phyloP scores from a whole-genome alignment of 2,888 invertebrate species.

The Ennomos quercinarius region DNA sequence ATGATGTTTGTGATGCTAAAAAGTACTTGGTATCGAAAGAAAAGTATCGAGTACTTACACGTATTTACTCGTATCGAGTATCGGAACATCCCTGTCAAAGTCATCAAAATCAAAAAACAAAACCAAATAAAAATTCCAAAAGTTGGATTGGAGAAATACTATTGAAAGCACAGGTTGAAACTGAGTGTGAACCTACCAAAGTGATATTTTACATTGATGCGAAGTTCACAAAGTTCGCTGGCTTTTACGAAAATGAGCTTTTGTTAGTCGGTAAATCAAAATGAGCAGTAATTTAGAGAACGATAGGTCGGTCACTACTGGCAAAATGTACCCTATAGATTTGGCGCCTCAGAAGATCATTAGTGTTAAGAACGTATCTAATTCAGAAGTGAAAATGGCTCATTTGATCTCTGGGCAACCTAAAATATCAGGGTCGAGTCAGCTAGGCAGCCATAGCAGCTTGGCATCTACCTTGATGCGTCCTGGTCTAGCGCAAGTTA shows the following conservation, averaged over 20 bases:
- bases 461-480: conserved; percentile 73
- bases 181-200: background rate
- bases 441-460: conserved; percentile 72
- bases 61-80: no score
- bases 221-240: conserved; percentile 7
- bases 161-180: no score
- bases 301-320: conserved; percentile 83
- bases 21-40: no score
- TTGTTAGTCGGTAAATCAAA: conserved; percentile 42
- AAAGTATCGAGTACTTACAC: no score
- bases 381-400: conserved; percentile 79
- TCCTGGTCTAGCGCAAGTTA: conserved; percentile 74
- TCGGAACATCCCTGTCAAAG: no score
- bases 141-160: conserved; percentile 2
- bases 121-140: no score
- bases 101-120: no score
- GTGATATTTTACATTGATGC: conserved; percentile 6
- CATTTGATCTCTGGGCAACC: conserved; percentile 74
- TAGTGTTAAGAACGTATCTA: conserved; percentile 78
- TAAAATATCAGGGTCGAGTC: conserved; percentile 68
- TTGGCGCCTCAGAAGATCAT: conserved; percentile 83
- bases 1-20: no score
- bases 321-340: conserved; percentile 85
- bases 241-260: conserved; percentile 21
- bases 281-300: conserved; percentile 82